phyloP scores from a whole-genome alignment of 2,888 invertebrate species.

The Xestia xanthographa region DNA sequence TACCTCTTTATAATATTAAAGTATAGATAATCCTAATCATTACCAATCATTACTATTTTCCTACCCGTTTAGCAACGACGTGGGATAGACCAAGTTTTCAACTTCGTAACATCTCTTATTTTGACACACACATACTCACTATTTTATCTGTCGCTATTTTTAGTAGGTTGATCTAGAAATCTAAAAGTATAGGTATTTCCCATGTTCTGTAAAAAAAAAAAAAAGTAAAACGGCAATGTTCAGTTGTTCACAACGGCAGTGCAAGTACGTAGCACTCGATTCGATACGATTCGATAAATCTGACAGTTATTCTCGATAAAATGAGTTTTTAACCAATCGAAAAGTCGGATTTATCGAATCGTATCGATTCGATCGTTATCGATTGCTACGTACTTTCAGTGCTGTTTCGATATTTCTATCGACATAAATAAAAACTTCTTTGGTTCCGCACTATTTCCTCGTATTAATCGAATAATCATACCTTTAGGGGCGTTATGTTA shows the following conservation, averaged over 20 bases:
- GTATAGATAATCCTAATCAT: neutral
- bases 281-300: no score
- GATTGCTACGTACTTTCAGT: no score
- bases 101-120: neutral
- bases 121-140: neutral
- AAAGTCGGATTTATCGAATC: no score
- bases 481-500: neutral
- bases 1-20: no score
- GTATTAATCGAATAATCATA: neutral
- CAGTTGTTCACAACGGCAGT: neutral
- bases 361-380: no score
- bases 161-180: no score
- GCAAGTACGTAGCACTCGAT: no score
- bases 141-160: neutral
- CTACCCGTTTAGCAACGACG: neutral
- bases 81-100: neutral
- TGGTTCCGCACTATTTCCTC: conserved; percentile 24
- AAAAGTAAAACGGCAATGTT: neutral
- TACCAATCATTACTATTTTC: neutral
- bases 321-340: no score
- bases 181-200: no score
- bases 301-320: no score
- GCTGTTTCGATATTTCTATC: conserved; percentile 25
- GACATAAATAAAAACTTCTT: conserved; percentile 24
- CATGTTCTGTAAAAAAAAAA: neutral